phyloP scores from a whole-genome alignment of 2,113 vertebrate species.

The Anolis carolinensis region DNA sequence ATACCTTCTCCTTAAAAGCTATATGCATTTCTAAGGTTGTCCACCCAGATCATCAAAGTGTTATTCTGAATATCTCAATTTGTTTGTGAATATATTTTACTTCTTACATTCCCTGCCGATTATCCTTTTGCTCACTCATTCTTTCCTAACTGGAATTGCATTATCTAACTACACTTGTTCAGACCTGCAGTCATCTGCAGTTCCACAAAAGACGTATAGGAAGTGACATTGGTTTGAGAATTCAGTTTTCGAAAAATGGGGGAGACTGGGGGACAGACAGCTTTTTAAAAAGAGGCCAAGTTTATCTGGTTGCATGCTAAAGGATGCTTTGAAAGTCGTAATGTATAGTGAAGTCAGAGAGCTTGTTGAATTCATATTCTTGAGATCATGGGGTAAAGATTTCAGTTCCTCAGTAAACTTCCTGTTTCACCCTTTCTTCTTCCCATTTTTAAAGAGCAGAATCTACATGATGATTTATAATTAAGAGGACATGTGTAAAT shows the following conservation, averaged over 20 bases:
- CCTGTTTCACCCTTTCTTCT: not conserved
- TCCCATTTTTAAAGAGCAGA: not conserved
- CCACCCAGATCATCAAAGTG: constrained; percentile 51
- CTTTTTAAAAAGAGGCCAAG: not conserved
- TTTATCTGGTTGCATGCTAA: not conserved
- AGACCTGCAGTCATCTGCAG: not conserved
- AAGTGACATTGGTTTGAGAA: not conserved
- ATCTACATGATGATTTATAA: not conserved
- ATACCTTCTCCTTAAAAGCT: constrained; percentile 55
- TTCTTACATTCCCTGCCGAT: not conserved
- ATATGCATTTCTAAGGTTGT: constrained; percentile 57
- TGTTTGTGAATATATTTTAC: not conserved
- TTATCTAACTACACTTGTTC: not conserved
- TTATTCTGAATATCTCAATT: not conserved
- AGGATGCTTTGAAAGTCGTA: not conserved
- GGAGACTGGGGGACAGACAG: not conserved
- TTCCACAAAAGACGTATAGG: not conserved
- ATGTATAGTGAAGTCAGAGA: not conserved
- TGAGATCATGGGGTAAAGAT: not conserved
- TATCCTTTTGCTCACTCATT: not conserved
- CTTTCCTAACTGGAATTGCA: not conserved
- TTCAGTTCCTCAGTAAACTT: not conserved
- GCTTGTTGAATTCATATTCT: not conserved
- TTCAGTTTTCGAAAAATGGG: not conserved
- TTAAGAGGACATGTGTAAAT: not conserved